Evolutionary conservation across 2,113 vertebrate species (phyloP), one percentile per base, ranked within the genome.

Genomic region (Podiceps cristatus): DNA sequence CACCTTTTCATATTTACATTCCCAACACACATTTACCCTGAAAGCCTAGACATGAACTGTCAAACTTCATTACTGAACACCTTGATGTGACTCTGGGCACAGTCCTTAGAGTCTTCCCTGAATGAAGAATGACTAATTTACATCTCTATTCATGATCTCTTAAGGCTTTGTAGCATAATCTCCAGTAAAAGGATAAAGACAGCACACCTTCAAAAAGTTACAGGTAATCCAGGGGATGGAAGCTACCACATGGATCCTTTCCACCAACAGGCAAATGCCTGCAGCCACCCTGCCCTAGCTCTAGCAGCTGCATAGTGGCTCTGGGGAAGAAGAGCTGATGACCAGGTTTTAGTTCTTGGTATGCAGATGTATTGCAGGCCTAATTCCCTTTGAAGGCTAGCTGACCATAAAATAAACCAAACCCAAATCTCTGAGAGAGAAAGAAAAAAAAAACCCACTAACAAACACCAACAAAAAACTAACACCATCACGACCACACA

Each of bases 1-100:
- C 87, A 83, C 55, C 37, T 84, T 93, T 93, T 93, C 55, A 53
- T 84, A 88, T 77, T 95, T 95, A 89, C 35, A 60, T 91, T 91
- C 69, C 56, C 62, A 85, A 52, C 64, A 91, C 87, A 85, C 3
- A 11, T 47, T 73, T 66, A 92, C 31, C 50, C 59, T 44, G 63
- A 86, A 79, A 92, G 49, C 85, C 69, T 24, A 86, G 42, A 44
- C 25, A 27, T 20, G 52, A 73, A 87, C 72, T 75, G 86, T 91
- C 86, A 95, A 87, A 86, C 47, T 92, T 88, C 72, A 84, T 72
- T 81, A 60, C 33, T 40, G 40, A 89, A 68, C 24, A 81, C 5
- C 18, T n/a, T 66, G 52, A 79, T 74, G 59, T 1, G 0, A 3
- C 55, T 88, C 63, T 55, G n/a, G 45, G 35, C 31, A 40, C 4